These are phyloP conservation scores for Ciona savignyi DNA, from an alignment of 23 tunicate genomes.

Conservation along the genomic window DNA sequence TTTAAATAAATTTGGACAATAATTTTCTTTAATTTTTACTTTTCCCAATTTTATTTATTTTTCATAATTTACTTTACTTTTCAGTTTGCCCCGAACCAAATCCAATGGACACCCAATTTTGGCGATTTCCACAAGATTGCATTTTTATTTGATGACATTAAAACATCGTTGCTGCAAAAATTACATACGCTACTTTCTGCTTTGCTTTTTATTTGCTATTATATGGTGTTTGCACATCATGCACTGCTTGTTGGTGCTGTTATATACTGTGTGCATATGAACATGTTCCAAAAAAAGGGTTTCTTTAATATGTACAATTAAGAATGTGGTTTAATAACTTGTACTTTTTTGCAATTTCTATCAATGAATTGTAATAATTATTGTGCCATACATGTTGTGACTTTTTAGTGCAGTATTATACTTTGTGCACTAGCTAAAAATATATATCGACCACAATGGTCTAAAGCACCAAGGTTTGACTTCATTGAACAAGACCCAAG, in stretches of 20 bases:
- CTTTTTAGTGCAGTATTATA: too few relatives aligned
- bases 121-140: slow-evolving; percentile 16
- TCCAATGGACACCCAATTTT: neutral
- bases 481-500: too few relatives aligned
- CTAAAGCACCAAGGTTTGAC: too few relatives aligned
- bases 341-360: too few relatives aligned
- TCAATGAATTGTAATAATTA: too few relatives aligned
- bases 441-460: too few relatives aligned
- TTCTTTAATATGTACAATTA: too few relatives aligned
- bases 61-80: slow-evolving; percentile 1
- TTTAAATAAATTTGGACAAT: too few relatives aligned
- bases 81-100: slow-evolving; percentile 14
- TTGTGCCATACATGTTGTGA: too few relatives aligned
- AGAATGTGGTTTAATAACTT: too few relatives aligned
- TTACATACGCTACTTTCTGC: neutral
- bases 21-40: neutral
- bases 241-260: neutral
- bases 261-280: neutral
- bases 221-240: neutral
- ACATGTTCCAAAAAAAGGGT: too few relatives aligned
- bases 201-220: neutral
- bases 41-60: neutral
- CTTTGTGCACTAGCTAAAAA: too few relatives aligned
- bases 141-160: neutral
- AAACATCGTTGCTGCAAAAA: neutral